These are phyloP conservation scores for Platycercus adscitus DNA, from an alignment of 2,113 vertebrate genomes.

Conservation along the genomic window DNA sequence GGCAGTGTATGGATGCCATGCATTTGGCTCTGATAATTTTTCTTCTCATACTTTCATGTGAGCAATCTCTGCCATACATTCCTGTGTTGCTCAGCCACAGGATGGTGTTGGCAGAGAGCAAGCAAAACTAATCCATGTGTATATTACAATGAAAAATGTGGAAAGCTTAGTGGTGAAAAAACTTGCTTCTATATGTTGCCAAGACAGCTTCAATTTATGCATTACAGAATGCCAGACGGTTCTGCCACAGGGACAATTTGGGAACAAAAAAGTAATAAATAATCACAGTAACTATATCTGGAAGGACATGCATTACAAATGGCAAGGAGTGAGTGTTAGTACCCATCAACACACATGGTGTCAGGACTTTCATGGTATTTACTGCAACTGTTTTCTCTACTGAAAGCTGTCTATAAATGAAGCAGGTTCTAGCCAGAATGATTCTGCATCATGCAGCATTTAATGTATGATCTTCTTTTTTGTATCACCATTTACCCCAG, in stretches of 20 bases:
- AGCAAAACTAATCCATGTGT: neutral
- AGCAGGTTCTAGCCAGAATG: neutral
- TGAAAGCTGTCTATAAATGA: neutral
- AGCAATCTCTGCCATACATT: constrained; percentile 19
- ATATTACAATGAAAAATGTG: constrained; percentile 13
- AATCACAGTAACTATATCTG: neutral
- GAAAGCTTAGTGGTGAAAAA: constrained; percentile 12
- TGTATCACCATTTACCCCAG: neutral
- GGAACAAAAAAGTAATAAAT: constrained; percentile 11
- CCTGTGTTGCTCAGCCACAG: constrained; percentile 10
- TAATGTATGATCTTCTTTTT: neutral
- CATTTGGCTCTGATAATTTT: neutral
- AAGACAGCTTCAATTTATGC: neutral
- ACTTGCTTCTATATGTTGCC: neutral
- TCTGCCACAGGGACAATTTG: constrained; percentile 19
- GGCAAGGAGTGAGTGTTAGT: neutral
- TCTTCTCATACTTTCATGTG: neutral
- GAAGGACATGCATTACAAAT: neutral
- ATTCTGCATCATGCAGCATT: neutral
- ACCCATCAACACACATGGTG: neutral
- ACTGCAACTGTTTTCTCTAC: neutral
- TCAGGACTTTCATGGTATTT: neutral
- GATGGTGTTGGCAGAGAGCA: neutral
- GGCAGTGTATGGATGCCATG: neutral
- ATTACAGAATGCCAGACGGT: neutral